These are phyloP conservation scores for Homarus americanus DNA, from an alignment of 1,140 invertebrate species.

Conservation along the genomic window DNA sequence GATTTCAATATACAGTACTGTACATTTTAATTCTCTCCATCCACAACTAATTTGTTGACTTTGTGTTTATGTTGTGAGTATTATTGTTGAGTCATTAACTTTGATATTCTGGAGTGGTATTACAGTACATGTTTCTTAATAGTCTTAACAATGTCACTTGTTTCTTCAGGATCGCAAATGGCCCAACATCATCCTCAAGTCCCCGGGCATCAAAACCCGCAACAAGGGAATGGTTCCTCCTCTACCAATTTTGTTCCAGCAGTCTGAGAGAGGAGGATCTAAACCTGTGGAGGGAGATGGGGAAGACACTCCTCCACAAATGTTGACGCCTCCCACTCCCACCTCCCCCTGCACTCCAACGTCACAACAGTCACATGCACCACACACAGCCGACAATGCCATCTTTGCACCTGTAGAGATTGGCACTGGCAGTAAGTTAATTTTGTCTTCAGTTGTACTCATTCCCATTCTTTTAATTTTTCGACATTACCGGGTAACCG, in stretches of 20 bases:
- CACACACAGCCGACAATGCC: conserved; percentile 77
- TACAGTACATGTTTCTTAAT: too few relatives aligned
- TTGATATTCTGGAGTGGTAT: too few relatives aligned
- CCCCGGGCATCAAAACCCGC: conserved; percentile 91
- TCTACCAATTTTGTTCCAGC: conserved; percentile 76
- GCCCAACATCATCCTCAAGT: conserved; percentile 91
- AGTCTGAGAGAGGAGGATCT: conserved; percentile 12
- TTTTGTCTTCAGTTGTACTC: background rate
- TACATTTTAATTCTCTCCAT: too few relatives aligned
- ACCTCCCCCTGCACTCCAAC: conserved; percentile 78
- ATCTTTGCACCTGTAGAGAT: conserved; percentile 71
- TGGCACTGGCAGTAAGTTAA: conserved; percentile 55
- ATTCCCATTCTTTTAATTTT: too few relatives aligned
- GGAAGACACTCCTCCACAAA: conserved; percentile 73
- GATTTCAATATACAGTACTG: too few relatives aligned
- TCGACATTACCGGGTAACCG: too few relatives aligned
- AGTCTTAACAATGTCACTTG: background rate
- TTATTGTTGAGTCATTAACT: too few relatives aligned
- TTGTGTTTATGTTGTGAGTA: too few relatives aligned
- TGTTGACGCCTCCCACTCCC: conserved; percentile 76
- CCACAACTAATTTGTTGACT: too few relatives aligned
- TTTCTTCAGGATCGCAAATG: conserved; percentile 87
- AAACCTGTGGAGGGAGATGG: conserved; percentile 76
- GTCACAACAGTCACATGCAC: conserved; percentile 77
- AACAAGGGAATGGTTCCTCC: conserved; percentile 80